Evolutionary conservation across 2,113 vertebrate species (phyloP).

Genomic region (Copsychus sechellarum): DNA sequence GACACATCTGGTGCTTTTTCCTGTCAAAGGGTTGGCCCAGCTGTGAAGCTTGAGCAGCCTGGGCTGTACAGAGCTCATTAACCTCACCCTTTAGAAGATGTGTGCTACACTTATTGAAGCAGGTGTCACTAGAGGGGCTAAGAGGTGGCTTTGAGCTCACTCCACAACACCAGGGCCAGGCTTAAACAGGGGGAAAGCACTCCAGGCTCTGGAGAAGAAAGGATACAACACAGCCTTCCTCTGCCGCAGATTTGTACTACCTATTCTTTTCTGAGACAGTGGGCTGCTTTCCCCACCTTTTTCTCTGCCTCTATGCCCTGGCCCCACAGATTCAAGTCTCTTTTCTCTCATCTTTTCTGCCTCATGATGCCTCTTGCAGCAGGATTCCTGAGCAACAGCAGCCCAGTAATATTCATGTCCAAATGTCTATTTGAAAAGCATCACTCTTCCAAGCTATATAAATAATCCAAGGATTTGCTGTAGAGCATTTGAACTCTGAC

Average conservation of each 20-base stretch:
- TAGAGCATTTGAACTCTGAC: background rate
- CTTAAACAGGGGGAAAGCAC: background rate
- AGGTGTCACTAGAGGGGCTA: background rate
- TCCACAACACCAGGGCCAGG: background rate
- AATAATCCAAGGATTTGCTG: background rate
- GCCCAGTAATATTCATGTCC: background rate
- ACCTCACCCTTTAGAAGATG: background rate
- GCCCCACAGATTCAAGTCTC: background rate
- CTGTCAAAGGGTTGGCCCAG: background rate
- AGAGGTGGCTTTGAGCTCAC: background rate
- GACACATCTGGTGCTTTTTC: background rate
- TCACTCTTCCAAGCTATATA: background rate
- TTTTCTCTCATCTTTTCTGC: background rate
- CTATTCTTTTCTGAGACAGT: background rate
- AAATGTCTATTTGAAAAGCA: background rate
- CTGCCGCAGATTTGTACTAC: background rate
- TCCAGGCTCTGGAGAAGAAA: background rate
- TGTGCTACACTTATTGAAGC: background rate
- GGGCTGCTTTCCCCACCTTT: background rate
- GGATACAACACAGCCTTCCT: background rate
- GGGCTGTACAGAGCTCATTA: background rate
- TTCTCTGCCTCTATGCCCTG: background rate
- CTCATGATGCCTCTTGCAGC: background rate
- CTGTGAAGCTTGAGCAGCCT: background rate
- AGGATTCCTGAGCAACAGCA: background rate